phyloP scores from a whole-genome alignment of 2,113 vertebrate genomes.

The Rhodinocichla rosea region DNA sequence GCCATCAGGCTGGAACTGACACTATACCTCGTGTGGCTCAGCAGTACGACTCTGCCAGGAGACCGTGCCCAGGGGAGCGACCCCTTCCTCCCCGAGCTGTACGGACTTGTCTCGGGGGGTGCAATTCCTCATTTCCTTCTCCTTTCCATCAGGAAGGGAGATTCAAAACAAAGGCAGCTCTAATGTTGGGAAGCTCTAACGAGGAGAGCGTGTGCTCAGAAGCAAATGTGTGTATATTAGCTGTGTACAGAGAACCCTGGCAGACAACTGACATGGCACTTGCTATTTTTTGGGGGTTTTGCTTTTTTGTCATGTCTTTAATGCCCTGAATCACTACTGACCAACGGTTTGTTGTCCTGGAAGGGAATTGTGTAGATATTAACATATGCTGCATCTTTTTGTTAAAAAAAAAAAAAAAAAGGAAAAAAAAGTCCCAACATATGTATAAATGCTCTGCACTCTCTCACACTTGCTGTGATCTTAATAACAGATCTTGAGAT shows the following conservation, averaged over 20 bases:
- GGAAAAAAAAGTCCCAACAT: accelerated
- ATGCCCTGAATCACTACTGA: conserved; percentile 62
- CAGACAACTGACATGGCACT: conserved; percentile 11
- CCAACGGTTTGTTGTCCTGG: conserved; percentile 30
- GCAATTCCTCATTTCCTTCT: background rate
- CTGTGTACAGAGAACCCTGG: conserved; percentile 52
- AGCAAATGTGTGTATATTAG: conserved; percentile 11
- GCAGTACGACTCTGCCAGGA: background rate
- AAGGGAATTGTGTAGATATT: conserved; percentile 49
- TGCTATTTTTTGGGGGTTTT: background rate
- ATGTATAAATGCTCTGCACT: background rate
- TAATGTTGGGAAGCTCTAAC: background rate
- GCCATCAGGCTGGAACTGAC: conserved; percentile 41
- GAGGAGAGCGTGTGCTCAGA: conserved; percentile 2
- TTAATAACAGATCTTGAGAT: background rate
- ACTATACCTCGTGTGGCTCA: conserved; percentile 18
- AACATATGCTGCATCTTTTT: conserved; percentile 60
- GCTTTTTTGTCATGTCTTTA: conserved; percentile 20
- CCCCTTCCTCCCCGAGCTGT: background rate
- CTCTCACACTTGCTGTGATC: background rate
- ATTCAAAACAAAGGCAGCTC: background rate
- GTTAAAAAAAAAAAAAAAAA: background rate
- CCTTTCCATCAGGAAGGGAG: background rate
- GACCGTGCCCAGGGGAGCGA: background rate
- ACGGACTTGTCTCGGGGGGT: background rate